A percentile compares a stretch with the other conserved stretches of the same genome.
Conservation (phyloP, 2,797 vertebrate species). For the Syngnathus rostellatus region DNA sequence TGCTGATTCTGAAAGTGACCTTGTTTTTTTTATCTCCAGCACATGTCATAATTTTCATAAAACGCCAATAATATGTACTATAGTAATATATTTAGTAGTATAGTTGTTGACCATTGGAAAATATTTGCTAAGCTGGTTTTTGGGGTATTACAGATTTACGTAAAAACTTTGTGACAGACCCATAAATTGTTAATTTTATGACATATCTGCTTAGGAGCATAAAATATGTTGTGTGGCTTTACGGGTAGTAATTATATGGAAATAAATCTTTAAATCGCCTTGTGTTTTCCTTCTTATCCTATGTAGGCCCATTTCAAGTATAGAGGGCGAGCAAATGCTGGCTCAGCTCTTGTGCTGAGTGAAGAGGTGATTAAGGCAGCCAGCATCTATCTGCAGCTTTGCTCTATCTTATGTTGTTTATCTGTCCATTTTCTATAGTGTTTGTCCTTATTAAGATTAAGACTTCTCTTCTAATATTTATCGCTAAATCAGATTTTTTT, state of each 20-base stretch:
- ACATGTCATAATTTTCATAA: too few species aligned
- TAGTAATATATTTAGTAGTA: too few species aligned
- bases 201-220: not conserved
- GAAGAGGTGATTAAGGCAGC: constrained; percentile 13
- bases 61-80: too few species aligned
- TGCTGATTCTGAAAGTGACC: too few species aligned
- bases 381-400: constrained; percentile 8
- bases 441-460: not conserved
- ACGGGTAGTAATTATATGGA: not conserved
- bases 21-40: too few species aligned
- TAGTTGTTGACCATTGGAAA: too few species aligned
- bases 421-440: not conserved
- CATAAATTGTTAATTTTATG: not conserved
- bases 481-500: too few species aligned
- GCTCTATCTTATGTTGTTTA: not conserved
- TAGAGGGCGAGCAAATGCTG: constrained; percentile 27
- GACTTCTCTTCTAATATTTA: too few species aligned
- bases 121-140: not conserved
- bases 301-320: not conserved
- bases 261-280: constrained; percentile 14
- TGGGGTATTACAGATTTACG: not conserved
- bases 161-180: not conserved
- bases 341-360: constrained; percentile 35
- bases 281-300: constrained; percentile 10
- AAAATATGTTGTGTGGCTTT: not conserved